Evolutionary conservation across 92 coral and sea anemone genomes (phyloP), one percentile per base, ranked within the genome.

Genomic region (Parazoanthus darwini): DNA sequence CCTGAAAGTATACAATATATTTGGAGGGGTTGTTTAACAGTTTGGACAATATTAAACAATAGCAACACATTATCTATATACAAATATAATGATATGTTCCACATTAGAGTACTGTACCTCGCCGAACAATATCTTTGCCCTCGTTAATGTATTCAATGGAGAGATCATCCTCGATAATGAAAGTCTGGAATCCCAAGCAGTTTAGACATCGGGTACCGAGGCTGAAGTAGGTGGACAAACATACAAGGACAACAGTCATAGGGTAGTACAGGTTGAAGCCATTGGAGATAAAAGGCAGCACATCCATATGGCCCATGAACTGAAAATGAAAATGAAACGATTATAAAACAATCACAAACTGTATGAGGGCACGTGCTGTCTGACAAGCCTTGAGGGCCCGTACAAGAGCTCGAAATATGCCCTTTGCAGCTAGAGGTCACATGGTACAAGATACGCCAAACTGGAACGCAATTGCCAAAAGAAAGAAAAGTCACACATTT

Each of bases 291-390:
- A 97, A 97, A 7, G 97, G 92, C 51, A 97, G 86, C 6, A 97
- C 99, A 73, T 97, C 99, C 99, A 97, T 97, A 86, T 97, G 99
- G 73, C 99, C 99, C 99, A 97, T 97, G 63, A 97, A 95, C 99
- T 97, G 90, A 5, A 82, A 86, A 36, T 46, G 46, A 85, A 54
- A 73, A 43, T 46, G 46, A 85, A 54, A 73, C 35, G 29, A 74
- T 65, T 16, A 11, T 78, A 7, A 76, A 14, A 80, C 4, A 54
- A 13, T 11, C 59, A 13, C 18, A 20, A 14, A 11, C 18, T 54
- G 59, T 11, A 48, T 8, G 51, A 74, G 4, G 3, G 25, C 79
- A 36, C 56, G 11, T 23, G 22, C 16, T 16, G 13, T 51, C 58
- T 54, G 59, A 15, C 59, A 54, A 1, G 20, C 9, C 18, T 14